phyloP scores from a whole-genome alignment of 2,888 invertebrate species.

The Girardia tigrina region DNA sequence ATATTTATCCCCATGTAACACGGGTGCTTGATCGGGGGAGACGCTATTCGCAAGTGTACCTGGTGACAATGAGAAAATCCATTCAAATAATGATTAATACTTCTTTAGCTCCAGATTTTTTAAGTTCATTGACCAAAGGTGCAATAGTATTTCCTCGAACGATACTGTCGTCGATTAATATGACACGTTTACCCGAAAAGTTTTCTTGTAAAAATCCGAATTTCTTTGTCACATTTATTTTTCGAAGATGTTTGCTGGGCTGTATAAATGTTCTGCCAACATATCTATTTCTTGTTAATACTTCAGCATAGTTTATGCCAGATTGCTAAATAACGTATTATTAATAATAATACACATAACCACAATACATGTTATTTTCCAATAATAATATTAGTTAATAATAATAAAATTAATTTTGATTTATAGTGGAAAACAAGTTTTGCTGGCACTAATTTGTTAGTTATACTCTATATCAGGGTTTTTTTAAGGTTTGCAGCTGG shows the following conservation, averaged over 20 bases:
- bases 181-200: slow-evolving; percentile 70
- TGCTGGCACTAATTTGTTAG: too few relatives aligned
- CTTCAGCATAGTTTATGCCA: slow-evolving; percentile 58
- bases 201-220: slow-evolving; percentile 84
- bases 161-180: slow-evolving; percentile 90
- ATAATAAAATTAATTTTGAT: too few relatives aligned
- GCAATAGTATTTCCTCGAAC: slow-evolving; percentile 91
- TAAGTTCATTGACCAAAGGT: slow-evolving; percentile 77
- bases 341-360: too few relatives aligned
- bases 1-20: slow-evolving; percentile 99
- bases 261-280: slow-evolving; percentile 95
- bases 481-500: too few relatives aligned
- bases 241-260: slow-evolving; percentile 73
- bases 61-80: too few relatives aligned
- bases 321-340: too few relatives aligned
- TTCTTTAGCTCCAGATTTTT: slow-evolving; percentile 81
- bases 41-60: slow-evolving; percentile 85
- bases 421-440: too few relatives aligned
- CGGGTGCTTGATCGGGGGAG: slow-evolving; percentile 65
- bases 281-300: slow-evolving; percentile 80
- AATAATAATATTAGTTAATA: too few relatives aligned
- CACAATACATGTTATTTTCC: too few relatives aligned
- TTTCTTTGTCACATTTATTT: slow-evolving; percentile 84
- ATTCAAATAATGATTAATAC: slow-evolving; percentile 52
- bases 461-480: too few relatives aligned